phyloP scores from a whole-genome alignment of 1,140 invertebrate species.

The Sitobion miscanthi region DNA sequence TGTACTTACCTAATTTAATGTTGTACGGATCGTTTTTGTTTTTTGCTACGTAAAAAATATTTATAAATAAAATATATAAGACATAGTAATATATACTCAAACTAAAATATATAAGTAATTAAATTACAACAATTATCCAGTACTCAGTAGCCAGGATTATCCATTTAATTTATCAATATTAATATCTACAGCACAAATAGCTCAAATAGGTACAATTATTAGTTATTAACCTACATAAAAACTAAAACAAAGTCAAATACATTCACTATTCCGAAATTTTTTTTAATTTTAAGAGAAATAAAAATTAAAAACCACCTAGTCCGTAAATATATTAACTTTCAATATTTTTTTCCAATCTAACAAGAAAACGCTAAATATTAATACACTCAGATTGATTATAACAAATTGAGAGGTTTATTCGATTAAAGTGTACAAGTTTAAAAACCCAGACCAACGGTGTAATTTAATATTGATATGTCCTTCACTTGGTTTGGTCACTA shows the following conservation, averaged over 20 bases:
- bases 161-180: too few species aligned
- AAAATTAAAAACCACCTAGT: not conserved
- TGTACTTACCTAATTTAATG: too few species aligned
- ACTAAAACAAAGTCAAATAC: too few species aligned
- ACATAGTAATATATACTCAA: not conserved
- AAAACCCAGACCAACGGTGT: not conserved
- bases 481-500: not conserved
- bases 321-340: not conserved
- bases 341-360: not conserved
- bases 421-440: not conserved
- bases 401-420: not conserved
- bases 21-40: too few species aligned
- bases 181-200: too few species aligned
- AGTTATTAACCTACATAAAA: too few species aligned
- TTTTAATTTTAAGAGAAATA: not conserved
- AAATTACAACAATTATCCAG: too few species aligned
- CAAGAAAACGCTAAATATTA: not conserved
- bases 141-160: too few species aligned
- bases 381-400: not conserved
- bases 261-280: not conserved
- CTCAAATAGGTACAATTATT: too few species aligned
- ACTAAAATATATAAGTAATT: too few species aligned
- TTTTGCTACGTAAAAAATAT: too few species aligned
- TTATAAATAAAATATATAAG: too few species aligned
- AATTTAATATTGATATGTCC: conserved; percentile 34